A percentile compares a stretch with the other conserved stretches of the same genome.
Evolutionary conservation across 92 coral and sea anemone genomes (phyloP).

Genomic region (Epizoanthus stellaris): DNA sequence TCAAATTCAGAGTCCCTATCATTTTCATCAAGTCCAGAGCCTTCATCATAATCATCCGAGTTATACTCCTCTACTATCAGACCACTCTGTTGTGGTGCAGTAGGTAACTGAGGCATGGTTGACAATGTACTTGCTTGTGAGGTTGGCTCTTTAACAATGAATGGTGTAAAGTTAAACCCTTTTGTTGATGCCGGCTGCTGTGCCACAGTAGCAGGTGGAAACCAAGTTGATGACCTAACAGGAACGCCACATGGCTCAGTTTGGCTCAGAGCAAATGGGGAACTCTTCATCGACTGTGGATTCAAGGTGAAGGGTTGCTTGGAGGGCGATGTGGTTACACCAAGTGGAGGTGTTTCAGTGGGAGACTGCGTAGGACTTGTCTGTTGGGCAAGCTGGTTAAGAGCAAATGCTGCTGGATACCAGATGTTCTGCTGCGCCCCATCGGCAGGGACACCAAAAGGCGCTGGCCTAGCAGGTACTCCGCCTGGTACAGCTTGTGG

Average conservation of each 20-base stretch:
- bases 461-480: conserved; percentile 55
- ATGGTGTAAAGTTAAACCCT: conserved; percentile 63
- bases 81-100: conserved; percentile 6
- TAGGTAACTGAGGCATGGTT: conserved; percentile 15
- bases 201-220: conserved; percentile 18
- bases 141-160: conserved; percentile 48
- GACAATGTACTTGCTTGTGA: background rate
- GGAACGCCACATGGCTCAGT: background rate
- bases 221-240: background rate
- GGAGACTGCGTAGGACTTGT: conserved; percentile 26
- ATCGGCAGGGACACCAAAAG: conserved; percentile 66
- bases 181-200: conserved; percentile 34
- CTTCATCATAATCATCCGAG: conserved; percentile 20
- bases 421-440: conserved; percentile 48
- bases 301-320: conserved; percentile 20
- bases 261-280: conserved; percentile 22
- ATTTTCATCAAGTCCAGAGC: background rate
- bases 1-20: conserved; percentile 44
- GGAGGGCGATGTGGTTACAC: background rate
- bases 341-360: background rate
- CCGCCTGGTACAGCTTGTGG: conserved; percentile 61
- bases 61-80: conserved; percentile 32
- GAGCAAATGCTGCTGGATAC: conserved; percentile 64
- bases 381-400: conserved; percentile 52
- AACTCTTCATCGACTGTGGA: conserved; percentile 38